Percentiles rank a stretch among this genome's conserved stretches.
phyloP scores from a whole-genome alignment of 2,113 vertebrate species.

The Anas platyrhynchos region DNA sequence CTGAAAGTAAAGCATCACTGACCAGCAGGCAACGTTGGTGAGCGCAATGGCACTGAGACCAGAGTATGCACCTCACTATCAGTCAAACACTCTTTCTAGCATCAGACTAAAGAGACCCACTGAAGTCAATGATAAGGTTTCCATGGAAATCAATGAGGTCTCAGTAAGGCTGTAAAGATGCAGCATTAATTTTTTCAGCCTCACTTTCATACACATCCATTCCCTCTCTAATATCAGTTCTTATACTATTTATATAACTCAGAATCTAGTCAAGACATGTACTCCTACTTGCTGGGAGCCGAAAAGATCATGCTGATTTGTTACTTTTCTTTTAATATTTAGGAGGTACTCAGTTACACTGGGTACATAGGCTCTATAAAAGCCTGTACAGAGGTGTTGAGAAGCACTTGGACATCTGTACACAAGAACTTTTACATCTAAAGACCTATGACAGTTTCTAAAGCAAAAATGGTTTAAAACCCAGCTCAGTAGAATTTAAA shows the following conservation, averaged over 20 bases:
- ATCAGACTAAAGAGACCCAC: constrained; percentile 31
- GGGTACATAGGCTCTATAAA: neutral
- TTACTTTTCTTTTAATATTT: constrained; percentile 59
- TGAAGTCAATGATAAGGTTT: constrained; percentile 66
- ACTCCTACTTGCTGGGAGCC: constrained; percentile 55
- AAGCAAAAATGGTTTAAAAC: neutral
- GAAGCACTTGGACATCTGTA: neutral
- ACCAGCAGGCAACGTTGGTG: neutral
- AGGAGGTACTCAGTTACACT: constrained; percentile 3
- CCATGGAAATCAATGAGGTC: constrained; percentile 71
- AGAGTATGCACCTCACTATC: constrained; percentile 37
- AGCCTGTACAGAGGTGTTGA: neutral
- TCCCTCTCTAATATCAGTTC: constrained; percentile 54
- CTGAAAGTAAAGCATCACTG: neutral
- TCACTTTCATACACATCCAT: constrained; percentile 50
- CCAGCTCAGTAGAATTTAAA: neutral
- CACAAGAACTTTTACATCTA: neutral
- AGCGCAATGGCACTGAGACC: constrained; percentile 17
- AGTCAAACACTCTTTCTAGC: constrained; percentile 27
- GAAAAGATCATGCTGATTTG: constrained; percentile 60
- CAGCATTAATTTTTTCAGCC: constrained; percentile 70
- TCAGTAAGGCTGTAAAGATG: constrained; percentile 66
- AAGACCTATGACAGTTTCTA: neutral
- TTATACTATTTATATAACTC: constrained; percentile 67
- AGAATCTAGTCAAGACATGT: constrained; percentile 65